These are phyloP conservation scores for Nysson spinosus DNA, from an alignment of 2,888 invertebrate genomes.

Conservation along the genomic window DNA sequence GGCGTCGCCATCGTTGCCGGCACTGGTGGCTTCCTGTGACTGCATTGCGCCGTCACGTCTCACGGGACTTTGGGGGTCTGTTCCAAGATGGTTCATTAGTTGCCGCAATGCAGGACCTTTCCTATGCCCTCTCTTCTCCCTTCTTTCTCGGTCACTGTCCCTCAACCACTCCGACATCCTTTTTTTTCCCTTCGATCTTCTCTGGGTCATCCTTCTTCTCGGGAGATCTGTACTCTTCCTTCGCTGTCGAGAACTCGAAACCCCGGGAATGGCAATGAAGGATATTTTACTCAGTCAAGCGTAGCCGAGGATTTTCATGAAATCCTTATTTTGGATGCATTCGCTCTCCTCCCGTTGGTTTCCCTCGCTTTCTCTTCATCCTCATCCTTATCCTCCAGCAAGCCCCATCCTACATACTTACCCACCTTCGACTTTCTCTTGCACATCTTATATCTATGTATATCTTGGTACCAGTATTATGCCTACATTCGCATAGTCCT, in stretches of 20 bases:
- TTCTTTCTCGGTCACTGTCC: slow-evolving; percentile 34
- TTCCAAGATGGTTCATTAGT: slow-evolving; percentile 77
- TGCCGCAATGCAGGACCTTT: slow-evolving; percentile 76
- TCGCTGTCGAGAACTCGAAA: slow-evolving; percentile 55
- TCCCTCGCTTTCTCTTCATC: slow-evolving; percentile 11
- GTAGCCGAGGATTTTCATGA: slow-evolving; percentile 65
- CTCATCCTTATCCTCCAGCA: too few species aligned
- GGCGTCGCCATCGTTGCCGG: slow-evolving; percentile 6
- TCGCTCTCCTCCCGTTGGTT: slow-evolving; percentile 14
- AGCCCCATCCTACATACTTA: slow-evolving; percentile 23
- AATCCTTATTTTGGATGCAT: slow-evolving; percentile 72
- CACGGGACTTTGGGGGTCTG: slow-evolving; percentile 72
- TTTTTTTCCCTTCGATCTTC: slow-evolving; percentile 35
- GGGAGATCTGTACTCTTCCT: slow-evolving; percentile 24
- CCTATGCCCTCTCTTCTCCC: slow-evolving; percentile 37
- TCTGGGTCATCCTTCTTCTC: slow-evolving; percentile 27
- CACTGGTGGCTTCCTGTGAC: slow-evolving; percentile 58
- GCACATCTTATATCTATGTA: neutral
- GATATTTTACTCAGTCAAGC: slow-evolving; percentile 71
- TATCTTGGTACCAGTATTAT: neutral
- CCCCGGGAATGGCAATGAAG: slow-evolving; percentile 68
- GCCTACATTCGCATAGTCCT: neutral
- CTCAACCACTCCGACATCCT: slow-evolving; percentile 16
- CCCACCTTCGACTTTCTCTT: slow-evolving; percentile 16
- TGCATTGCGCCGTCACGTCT: slow-evolving; percentile 77